A percentile compares a stretch with the other conserved stretches of the same genome.
phyloP scores from a whole-genome alignment of 2,113 vertebrate species.

The Ameiurus melas region DNA sequence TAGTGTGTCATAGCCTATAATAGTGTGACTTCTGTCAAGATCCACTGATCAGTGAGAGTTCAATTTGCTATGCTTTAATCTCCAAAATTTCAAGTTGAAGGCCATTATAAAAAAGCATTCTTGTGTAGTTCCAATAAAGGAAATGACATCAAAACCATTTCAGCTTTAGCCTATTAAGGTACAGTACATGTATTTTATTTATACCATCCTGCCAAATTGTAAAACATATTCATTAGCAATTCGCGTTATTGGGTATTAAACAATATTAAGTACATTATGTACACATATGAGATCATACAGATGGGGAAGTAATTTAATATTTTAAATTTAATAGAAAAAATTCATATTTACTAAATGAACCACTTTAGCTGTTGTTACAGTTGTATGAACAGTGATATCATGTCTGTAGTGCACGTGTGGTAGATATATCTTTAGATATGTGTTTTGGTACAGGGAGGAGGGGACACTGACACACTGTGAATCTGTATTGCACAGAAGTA shows the following conservation, averaged over 20 bases:
- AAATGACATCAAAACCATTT: conserved; percentile 6
- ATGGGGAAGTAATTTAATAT: background rate
- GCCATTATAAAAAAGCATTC: background rate
- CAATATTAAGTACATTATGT: background rate
- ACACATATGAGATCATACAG: background rate
- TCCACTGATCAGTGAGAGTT: background rate
- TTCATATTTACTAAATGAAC: background rate
- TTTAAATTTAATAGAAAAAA: background rate
- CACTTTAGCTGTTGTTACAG: background rate
- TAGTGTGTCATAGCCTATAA: too few relatives aligned
- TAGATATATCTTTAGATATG: background rate
- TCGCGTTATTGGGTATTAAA: background rate
- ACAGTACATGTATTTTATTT: background rate
- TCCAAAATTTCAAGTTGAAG: background rate
- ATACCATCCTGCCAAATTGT: background rate
- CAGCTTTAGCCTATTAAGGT: background rate
- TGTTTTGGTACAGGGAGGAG: conserved; percentile 38
- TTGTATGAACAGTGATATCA: background rate
- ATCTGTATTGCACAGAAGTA: conserved; percentile 29
- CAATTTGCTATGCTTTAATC: background rate
- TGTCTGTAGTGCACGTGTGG: background rate
- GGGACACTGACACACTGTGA: conserved; percentile 20
- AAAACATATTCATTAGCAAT: background rate
- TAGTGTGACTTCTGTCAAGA: too few relatives aligned
- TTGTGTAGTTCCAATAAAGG: background rate